Conservation (phyloP, 2,797 vertebrate species). For the Rhyacichthys aspro region DNA sequence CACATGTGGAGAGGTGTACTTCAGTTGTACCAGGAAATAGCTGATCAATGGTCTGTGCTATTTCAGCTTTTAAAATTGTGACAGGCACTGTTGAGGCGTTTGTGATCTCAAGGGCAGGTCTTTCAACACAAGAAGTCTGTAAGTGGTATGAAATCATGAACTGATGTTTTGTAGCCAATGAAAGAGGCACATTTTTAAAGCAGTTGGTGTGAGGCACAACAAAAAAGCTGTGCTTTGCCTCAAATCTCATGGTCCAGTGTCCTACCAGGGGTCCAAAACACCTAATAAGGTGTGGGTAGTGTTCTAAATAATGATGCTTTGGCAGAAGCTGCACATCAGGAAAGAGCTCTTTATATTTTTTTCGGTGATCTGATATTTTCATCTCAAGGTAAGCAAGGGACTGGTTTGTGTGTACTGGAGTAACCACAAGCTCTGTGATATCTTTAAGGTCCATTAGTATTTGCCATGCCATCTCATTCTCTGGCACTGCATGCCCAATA, state of each 20-base stretch:
- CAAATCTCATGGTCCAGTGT: slow-evolving; percentile 23
- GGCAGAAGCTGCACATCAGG: slow-evolving; percentile 7
- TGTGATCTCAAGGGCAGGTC: slow-evolving; percentile 21
- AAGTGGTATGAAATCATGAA: slow-evolving; percentile 23
- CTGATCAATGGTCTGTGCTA: slow-evolving; percentile 2
- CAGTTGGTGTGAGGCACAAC: slow-evolving; percentile 15
- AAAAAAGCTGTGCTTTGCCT: slow-evolving; percentile 18
- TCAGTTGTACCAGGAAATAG: slow-evolving; percentile 8
- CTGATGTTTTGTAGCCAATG: no score
- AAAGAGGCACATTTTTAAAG: slow-evolving; percentile 19
- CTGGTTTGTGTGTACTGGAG: slow-evolving; percentile 19
- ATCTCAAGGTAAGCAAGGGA: slow-evolving; percentile 17
- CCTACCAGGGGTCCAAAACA: slow-evolving; percentile 27
- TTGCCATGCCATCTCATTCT: slow-evolving; percentile 25
- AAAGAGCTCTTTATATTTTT: slow-evolving; percentile 17
- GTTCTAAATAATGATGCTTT: slow-evolving; percentile 36
- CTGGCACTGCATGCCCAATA: slow-evolving; percentile 28
- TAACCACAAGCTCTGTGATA: slow-evolving; percentile 19
- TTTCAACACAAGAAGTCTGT: slow-evolving; percentile 3
- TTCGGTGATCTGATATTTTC: slow-evolving; percentile 21
- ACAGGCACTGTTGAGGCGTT: slow-evolving; percentile 6
- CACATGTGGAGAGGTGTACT: slow-evolving; percentile 13
- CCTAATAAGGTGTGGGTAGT: slow-evolving; percentile 26
- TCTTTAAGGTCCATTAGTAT: slow-evolving; percentile 27
- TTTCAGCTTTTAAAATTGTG: slow-evolving; percentile 9